Evolutionary conservation across 1,140 invertebrate genomes (phyloP), one percentile per base, ranked within the genome.

Genomic region (Plectrocnemia conspersa): DNA sequence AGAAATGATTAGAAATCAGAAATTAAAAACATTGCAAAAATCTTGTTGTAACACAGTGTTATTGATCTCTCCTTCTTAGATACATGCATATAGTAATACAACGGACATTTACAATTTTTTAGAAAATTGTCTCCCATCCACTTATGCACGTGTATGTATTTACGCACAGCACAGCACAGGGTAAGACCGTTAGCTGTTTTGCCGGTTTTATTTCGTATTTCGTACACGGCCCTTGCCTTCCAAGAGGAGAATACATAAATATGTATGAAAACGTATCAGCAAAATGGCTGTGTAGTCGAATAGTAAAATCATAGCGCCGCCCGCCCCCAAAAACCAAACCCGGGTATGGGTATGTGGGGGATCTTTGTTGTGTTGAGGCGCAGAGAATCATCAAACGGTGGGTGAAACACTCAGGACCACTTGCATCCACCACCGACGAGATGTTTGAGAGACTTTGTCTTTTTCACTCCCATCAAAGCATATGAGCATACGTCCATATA

Each of bases 201-300:
- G 47, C 40, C 53, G 40, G 50, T 52, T 52, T 54, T 54, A 54
- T 56, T 56, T 56, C 27, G 54, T 56, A 56, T 56, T 56, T 56
- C 40, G 45, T 46, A 56, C 54, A 56, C 54, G 54, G 40, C 25
- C 38, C 46, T 24, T 9, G 33, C 35, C 35, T 25, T 36, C 15
- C n/a, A n/a, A 52, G 32, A 50, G 44, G 48, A 54, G 47, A 55
- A 55, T 59, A 53, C 52, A 59, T 59, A 59, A 59, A 59, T 59
- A 59, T 59, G 57, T 59, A 59, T 59, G 47, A 44, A 46, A 59
- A 54, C 41, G 49, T 58, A 58, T 58, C 56, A 58, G 44, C 35
- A 35, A 50, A 50, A 58, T 40, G 35, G 49, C 54, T 50, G 40
- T 50, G 47, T 50, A 38, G 47, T 50, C 47, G 47, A 50, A 50